Base-by-base conservation (phyloP, 2,888 invertebrate genomes). In the Phyllotreta cruciferae region DNA sequence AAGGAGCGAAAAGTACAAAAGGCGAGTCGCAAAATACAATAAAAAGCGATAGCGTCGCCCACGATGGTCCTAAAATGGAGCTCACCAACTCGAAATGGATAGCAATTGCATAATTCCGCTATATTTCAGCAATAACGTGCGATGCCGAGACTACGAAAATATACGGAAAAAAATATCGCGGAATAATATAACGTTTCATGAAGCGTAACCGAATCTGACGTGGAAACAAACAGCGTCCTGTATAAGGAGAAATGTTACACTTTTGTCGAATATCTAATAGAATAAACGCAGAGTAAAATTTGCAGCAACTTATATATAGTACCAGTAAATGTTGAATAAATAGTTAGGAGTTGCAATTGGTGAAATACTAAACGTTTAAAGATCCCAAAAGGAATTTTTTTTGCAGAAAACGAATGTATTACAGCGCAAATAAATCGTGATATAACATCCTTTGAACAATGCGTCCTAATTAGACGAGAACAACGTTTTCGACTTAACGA, bases 11-110 rank as follows among this genome's bases (percentile, higher is more conserved):
- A 64, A 63, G 56, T 55, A 60, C 44, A 54, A 57, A 63, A 63
- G 58, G 55, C 63, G 24, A 63, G 60, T 53, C 60, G 53, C 53
- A 60, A 56, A 61, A 24, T 41, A 60, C 62, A 61, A 67, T 63
- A 65, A 67, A 66, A 67, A 68, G 56, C 52, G 66, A 69, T 69
- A 68, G 66, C 64, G 63, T 69, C 69, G 67, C 71, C 70, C 67
- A 68, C 70, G 64, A 62, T 53, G 63, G 60, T 62, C 71, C 69
- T 62, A 71, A 73, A 71, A 71, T 68, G 68, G 71, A 69, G 70
- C 71, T 66, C 70, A 70, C 45, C 44, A 57, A 53, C 11, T 47
- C 57, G 55, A 60, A 63, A 63, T 61, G 63, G 68, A 67, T 64
- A 66, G 58, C 55, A 57, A 58, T 71, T 71, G 69, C 71, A 71